Evolutionary conservation across 1,140 invertebrate genomes (phyloP).

Genomic region (Heliothis virescens): DNA sequence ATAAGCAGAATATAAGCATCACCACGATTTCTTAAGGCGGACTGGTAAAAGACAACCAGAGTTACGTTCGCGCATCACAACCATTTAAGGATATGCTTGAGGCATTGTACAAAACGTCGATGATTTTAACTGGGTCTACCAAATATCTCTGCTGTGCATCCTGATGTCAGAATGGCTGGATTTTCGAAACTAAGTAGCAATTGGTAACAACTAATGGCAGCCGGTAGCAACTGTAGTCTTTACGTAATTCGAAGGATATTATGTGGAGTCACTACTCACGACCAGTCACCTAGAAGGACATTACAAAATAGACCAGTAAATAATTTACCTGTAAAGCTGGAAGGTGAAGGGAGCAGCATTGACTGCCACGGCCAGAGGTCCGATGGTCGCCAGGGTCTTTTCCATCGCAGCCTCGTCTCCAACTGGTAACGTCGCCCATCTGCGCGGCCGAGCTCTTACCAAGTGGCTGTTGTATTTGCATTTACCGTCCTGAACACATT

Average conservation of each 20-base stretch:
- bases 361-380: slow-evolving; percentile 91
- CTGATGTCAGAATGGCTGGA: not conserved
- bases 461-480: slow-evolving; percentile 87
- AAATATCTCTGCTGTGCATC: too few species aligned
- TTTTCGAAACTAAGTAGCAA: not conserved
- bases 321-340: slow-evolving; percentile 90
- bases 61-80: too few species aligned
- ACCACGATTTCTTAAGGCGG: too few species aligned
- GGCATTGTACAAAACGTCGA: too few species aligned
- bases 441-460: slow-evolving; percentile 87
- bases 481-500: slow-evolving; percentile 86
- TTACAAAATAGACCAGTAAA: too few species aligned
- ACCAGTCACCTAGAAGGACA: too few species aligned
- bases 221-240: not conserved
- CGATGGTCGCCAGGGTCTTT: slow-evolving; percentile 89
- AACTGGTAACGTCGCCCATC: slow-evolving; percentile 90
- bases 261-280: not conserved
- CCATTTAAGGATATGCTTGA: not conserved
- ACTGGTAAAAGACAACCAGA: too few species aligned
- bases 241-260: too few species aligned
- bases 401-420: slow-evolving; percentile 90
- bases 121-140: too few species aligned
- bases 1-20: too few species aligned
- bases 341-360: slow-evolving; percentile 92
- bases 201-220: too few species aligned